Base-by-base conservation (phyloP, 2,888 invertebrate genomes). In the Tetranychus piercei region DNA sequence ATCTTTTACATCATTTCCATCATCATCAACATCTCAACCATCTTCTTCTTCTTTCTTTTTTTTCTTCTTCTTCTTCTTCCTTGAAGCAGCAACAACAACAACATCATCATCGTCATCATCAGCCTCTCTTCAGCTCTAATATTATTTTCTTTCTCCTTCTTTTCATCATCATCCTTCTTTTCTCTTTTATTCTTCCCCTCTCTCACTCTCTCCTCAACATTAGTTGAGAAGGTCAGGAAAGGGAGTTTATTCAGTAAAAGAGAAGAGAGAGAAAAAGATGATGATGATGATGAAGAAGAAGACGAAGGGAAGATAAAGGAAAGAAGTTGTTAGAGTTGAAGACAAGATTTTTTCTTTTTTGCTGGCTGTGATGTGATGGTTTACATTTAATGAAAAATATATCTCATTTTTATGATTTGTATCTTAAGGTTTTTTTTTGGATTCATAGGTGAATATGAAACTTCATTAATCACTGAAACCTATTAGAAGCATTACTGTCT, bases 81-180 rank as follows among this genome's bases (percentile, higher is more conserved):
- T 15, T 11, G 34, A 34, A 34, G 23, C 1, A 23, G 23, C 23
- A 23, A 34, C 34, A 34, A 4, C 34, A 34, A 34, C 34, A 34
- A 34, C 34, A 34, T 4, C 34, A 34, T 34, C 34, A 34, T 34
- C 34, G 5, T 45, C 45, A 45, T 55, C 55, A 55, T 55, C 55
- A 55, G 2, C 6, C 15, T 55, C 15, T 55, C 15, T 0, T 23
- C 69, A 11, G 9, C 72, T 45, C 72, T 18, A 43, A 23, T 55
- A 43, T 55, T 45, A 20, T 43, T 43, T 44, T 72, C 72, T 44
- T 55, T 72, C 73, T 73, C 9, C 44, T 22, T 73, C 73, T 15
- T 44, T 44, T 6, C 44, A 23, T 15, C 44, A 18, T 44, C 44
- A 55, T 55, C 55, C 55, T 15, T 55, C 55, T 15, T 55, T 15